phyloP scores from a whole-genome alignment of 2,113 vertebrate genomes.

The Semicossyphus pulcher region DNA sequence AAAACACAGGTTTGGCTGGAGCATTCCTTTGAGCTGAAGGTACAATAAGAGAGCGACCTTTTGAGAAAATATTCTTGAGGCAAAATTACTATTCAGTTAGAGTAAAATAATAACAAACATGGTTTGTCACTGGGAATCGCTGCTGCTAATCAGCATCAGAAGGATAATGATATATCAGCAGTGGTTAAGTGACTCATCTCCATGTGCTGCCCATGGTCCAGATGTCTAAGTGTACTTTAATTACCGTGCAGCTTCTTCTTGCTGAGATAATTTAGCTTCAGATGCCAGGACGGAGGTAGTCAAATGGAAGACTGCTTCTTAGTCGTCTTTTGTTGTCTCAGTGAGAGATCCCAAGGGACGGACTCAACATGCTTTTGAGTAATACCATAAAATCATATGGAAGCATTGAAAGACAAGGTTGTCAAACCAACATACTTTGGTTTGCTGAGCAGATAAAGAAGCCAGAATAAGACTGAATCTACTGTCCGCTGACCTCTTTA shows the following conservation, averaged over 20 bases:
- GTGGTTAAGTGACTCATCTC: conserved; percentile 24
- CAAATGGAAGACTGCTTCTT: conserved; percentile 1
- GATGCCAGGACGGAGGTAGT: neutral
- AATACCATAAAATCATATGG: neutral
- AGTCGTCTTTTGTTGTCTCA: neutral
- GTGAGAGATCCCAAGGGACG: neutral
- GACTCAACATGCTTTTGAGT: neutral
- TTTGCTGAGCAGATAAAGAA: neutral
- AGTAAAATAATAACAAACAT: neutral
- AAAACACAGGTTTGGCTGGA: too few species aligned
- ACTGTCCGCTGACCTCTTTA: neutral
- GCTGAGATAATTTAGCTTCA: conserved; percentile 14
- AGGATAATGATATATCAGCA: conserved; percentile 14
- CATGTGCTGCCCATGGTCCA: conserved; percentile 32
- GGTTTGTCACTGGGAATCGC: neutral
- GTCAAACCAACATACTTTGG: neutral
- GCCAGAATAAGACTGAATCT: neutral
- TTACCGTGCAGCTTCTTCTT: conserved; percentile 9
- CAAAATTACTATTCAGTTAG: accelerated
- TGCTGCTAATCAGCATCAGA: conserved; percentile 8
- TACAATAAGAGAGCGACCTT: neutral
- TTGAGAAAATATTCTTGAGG: neutral
- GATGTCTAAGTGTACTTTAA: conserved; percentile 34
- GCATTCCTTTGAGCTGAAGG: too few species aligned
- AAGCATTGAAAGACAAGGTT: neutral